phyloP scores from a whole-genome alignment of 2,888 invertebrate species.

The Polymixis lichenea region DNA sequence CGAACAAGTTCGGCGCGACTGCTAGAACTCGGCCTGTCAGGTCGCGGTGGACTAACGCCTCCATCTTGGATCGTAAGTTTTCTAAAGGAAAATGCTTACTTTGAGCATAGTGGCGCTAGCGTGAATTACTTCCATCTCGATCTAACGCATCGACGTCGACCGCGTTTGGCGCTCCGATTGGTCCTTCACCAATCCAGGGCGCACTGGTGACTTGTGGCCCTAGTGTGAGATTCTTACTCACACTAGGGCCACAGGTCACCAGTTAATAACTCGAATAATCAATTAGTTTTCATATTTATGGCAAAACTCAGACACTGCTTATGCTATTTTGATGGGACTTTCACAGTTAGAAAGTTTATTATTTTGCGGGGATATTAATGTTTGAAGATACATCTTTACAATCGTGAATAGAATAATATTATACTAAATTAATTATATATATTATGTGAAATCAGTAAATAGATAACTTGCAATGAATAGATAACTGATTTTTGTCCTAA shows the following conservation, averaged over 20 bases:
- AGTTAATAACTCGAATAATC: neutral
- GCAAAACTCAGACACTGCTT: neutral
- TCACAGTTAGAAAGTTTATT: slow-evolving; percentile 24
- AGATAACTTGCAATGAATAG: neutral
- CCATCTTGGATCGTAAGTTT: neutral
- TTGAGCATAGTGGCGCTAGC: neutral
- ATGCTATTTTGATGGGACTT: slow-evolving; percentile 26
- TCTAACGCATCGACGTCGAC: too few species aligned
- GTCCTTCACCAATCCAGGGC: too few species aligned
- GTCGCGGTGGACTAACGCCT: neutral
- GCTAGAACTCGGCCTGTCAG: too few species aligned
- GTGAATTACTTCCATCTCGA: too few species aligned
- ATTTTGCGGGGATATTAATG: slow-evolving; percentile 20
- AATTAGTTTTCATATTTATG: slow-evolving; percentile 28
- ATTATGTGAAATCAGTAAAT: neutral
- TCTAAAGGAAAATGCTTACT: slow-evolving; percentile 4
- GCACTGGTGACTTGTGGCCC: too few species aligned
- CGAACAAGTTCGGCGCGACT: too few species aligned
- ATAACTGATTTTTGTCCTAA: neutral
- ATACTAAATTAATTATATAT: slow-evolving; percentile 1
- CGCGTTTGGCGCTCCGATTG: too few species aligned
- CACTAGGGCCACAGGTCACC: neutral
- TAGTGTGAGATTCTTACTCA: too few species aligned
- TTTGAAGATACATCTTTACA: slow-evolving; percentile 4
- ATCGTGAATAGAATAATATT: slow-evolving; percentile 25